Conservation (phyloP, 1,140 invertebrate genomes). For the Aethina tumida region DNA sequence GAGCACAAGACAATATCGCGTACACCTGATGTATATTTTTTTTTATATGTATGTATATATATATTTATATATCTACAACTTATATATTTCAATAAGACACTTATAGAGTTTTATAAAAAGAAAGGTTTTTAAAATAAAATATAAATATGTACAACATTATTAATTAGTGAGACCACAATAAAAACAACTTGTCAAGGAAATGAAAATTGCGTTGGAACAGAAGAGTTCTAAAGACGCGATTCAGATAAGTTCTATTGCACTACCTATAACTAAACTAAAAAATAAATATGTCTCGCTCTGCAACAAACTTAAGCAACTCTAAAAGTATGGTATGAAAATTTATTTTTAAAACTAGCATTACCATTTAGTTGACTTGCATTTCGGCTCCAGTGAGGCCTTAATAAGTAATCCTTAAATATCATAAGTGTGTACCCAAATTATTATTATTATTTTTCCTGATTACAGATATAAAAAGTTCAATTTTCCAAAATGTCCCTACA, state of each 20-base stretch:
- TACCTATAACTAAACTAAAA: conserved; percentile 18
- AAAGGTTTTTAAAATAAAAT: conserved; percentile 12
- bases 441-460: too few relatives aligned
- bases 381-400: too few relatives aligned
- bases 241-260: conserved; percentile 17
- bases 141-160: conserved; percentile 14
- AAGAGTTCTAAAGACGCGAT: conserved; percentile 11
- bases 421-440: too few relatives aligned
- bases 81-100: conserved; percentile 13
- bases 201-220: conserved; percentile 6
- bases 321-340: too few relatives aligned
- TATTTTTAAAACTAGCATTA: too few relatives aligned
- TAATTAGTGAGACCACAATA: conserved; percentile 17
- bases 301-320: conserved; percentile 9
- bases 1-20: too few relatives aligned
- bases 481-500: too few relatives aligned
- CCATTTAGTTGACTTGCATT: too few relatives aligned
- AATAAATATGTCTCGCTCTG: conserved; percentile 17
- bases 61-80: conserved; percentile 9
- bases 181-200: conserved; percentile 10
- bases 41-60: conserved; percentile 2
- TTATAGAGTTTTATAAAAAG: conserved; percentile 11
- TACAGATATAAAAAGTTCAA: too few relatives aligned
- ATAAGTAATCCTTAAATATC: too few relatives aligned
- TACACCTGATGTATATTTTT: too few relatives aligned